These are phyloP conservation scores for Mesorhabditis belari DNA, from an alignment of 2,888 invertebrate genomes.

Conservation along the genomic window DNA sequence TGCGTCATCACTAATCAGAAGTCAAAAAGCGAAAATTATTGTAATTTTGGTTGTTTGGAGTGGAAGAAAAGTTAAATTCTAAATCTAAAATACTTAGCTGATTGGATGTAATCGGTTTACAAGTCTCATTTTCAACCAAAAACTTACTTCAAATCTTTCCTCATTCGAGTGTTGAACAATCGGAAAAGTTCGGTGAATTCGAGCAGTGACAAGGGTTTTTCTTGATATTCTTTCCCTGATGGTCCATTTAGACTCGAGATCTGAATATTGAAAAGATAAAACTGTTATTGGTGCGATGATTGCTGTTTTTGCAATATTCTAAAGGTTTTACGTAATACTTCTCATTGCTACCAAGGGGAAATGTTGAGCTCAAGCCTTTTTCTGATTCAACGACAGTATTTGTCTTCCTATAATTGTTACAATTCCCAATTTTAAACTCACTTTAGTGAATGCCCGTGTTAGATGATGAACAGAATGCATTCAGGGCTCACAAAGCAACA, in stretches of 20 bases:
- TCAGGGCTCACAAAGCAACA: too few relatives aligned
- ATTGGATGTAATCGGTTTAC: too few relatives aligned
- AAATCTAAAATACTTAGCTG: too few relatives aligned
- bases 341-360: too few relatives aligned
- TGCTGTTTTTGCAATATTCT: too few relatives aligned
- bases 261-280: constrained; percentile 3
- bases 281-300: background rate
- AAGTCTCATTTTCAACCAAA: too few relatives aligned
- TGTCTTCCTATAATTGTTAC: background rate
- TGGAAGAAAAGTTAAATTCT: too few relatives aligned
- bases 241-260: constrained; percentile 48
- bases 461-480: background rate
- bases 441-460: background rate
- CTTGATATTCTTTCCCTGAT: constrained; percentile 51
- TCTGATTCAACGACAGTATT: background rate
- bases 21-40: too few relatives aligned
- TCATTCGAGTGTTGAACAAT: constrained; percentile 78
- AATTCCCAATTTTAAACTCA: background rate
- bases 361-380: too few relatives aligned
- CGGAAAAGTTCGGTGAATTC: constrained; percentile 86
- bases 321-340: background rate
- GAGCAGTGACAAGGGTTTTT: constrained; percentile 71
- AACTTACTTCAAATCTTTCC: constrained; percentile 79
- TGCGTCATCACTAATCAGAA: too few relatives aligned
- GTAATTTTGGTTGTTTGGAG: too few relatives aligned